Evolutionary conservation across 2,113 vertebrate genomes (phyloP).

Genomic region (Agelaius phoeniceus): DNA sequence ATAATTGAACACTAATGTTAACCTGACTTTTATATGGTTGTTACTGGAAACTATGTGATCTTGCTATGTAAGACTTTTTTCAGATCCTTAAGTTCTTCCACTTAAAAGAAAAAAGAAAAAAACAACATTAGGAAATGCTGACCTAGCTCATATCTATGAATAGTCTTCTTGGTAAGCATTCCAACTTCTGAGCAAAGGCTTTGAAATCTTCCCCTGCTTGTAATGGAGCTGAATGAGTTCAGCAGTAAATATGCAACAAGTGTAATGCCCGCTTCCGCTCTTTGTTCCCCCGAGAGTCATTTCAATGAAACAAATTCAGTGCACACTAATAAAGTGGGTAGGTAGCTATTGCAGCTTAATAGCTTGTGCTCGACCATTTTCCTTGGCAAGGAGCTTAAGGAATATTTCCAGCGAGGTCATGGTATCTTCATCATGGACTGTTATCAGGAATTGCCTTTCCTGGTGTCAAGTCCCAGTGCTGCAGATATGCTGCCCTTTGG

Average conservation of each 20-base stretch:
- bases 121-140: neutral
- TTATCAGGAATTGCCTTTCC: neutral
- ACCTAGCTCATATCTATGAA: constrained; percentile 3
- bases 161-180: neutral
- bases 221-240: constrained; percentile 23
- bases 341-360: constrained; percentile 45
- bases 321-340: constrained; percentile 33
- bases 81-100: neutral
- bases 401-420: constrained; percentile 15
- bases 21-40: neutral
- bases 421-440: neutral
- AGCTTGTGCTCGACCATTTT: neutral
- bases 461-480: rapidly evolving
- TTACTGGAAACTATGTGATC: neutral
- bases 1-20: neutral
- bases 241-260: constrained; percentile 46
- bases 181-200: neutral
- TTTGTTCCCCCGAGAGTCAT: constrained; percentile 22
- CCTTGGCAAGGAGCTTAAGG: constrained; percentile 25
- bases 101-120: neutral
- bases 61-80: neutral
- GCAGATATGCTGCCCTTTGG: neutral
- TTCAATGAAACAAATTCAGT: constrained; percentile 29
- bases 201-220: neutral
- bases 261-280: constrained; percentile 23